Conservation (phyloP, 2,113 vertebrate species). For the Chaetura pelagica region DNA sequence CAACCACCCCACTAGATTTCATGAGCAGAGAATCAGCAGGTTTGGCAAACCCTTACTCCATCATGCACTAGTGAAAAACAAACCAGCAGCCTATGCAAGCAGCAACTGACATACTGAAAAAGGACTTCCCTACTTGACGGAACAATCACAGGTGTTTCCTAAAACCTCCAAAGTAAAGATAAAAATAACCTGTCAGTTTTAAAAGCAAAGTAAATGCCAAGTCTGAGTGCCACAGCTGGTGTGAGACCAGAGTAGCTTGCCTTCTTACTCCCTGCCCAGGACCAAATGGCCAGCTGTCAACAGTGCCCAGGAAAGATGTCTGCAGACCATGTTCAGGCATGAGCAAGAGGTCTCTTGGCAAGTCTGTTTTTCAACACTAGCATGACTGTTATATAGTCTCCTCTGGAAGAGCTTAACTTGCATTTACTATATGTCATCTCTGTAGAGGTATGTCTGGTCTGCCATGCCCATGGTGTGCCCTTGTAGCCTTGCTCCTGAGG, state of each 20-base stretch:
- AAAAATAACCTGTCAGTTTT: background rate
- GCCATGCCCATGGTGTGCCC: rapidly evolving
- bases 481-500: background rate
- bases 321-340: background rate
- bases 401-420: background rate
- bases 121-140: conserved; percentile 35
- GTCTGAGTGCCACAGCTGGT: background rate
- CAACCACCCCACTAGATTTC: background rate
- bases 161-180: background rate
- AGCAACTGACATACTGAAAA: background rate
- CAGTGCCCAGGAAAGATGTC: background rate
- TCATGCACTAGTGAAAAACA: conserved; percentile 55
- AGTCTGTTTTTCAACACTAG: background rate
- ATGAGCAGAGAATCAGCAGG: conserved; percentile 1
- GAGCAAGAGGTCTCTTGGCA: background rate
- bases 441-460: background rate
- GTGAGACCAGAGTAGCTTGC: background rate
- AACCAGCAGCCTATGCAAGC: conserved; percentile 53
- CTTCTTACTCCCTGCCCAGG: background rate
- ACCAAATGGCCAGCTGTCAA: background rate
- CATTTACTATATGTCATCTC: background rate
- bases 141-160: conserved; percentile 46
- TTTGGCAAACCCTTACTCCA: conserved; percentile 1
- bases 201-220: background rate
- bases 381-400: background rate